Base-by-base conservation (phyloP, 2,797 vertebrate genomes). In the Acipenser ruthenus region DNA sequence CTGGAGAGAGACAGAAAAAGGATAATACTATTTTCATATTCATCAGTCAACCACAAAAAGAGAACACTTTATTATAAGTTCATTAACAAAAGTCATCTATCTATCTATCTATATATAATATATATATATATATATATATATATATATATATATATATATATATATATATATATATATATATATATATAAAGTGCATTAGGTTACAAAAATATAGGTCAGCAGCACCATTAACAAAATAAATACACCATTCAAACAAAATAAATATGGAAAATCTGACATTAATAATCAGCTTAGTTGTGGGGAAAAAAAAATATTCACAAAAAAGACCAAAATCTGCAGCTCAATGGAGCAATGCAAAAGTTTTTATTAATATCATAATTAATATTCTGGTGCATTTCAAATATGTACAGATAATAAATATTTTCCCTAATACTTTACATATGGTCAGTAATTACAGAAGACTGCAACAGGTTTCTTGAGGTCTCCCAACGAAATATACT, bases 341-440 rank as follows among this genome's bases (percentile, higher is more conserved):
- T 73, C 77, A 71, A 74, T 73, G 70, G 80, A 83, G 78, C 81
- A 72, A 71, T 73, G 78, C 78, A 82, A 70, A 71, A 67, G 68
- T 62, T 72, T 91, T 91, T 83, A 88, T 75, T 79, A 78, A 78
- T 72, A 74, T 83, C 70, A 67, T 79, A 74, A 78, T 77, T 71
- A 75, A 72, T 79, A 79, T 89, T 92, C 84, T 84, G 82, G 81
- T 78, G 86, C 84, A 89, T 91, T 90, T 89, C 92, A 87, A 94
- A 82, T 95, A 95, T 97, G 91, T 96, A 95, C 94, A 96, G 77
- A 88, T 78, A 98, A 98, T 98, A 97, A 97, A 98, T 98, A 98
- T 88, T 88, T 77, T 82, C 80, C 78, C 77, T 89, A 83, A 89
- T 87, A 92, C 90, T 94, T 89, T 90, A 88, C 89, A 89, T 90